phyloP scores from a whole-genome alignment of 2,888 invertebrate genomes.

The Lepas anatifera region DNA sequence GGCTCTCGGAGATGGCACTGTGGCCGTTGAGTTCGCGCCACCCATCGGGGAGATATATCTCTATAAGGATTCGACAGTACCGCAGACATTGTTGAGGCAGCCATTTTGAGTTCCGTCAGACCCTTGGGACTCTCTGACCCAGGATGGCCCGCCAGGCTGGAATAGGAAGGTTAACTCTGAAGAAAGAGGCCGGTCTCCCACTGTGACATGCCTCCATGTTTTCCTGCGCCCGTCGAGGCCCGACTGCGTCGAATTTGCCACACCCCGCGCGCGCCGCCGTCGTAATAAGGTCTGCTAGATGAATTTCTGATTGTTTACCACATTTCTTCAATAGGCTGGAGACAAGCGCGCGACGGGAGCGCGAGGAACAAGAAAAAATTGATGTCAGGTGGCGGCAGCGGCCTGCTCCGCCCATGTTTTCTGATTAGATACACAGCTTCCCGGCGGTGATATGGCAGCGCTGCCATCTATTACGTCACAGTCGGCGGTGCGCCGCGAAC shows the following conservation, averaged over 20 bases:
- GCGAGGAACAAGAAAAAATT: slow-evolving; percentile 1
- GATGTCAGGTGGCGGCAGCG: not conserved
- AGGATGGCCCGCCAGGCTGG: not conserved
- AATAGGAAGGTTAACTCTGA: no score
- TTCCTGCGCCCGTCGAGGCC: not conserved
- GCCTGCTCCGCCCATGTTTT: slow-evolving; percentile 4
- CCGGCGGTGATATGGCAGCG: not conserved
- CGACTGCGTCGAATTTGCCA: not conserved
- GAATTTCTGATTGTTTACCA: slow-evolving; percentile 10
- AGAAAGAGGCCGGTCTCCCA: not conserved
- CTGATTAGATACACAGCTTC: slow-evolving; percentile 9
- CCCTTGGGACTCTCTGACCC: not conserved
- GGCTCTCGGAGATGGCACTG: no score
- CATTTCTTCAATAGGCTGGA: slow-evolving; percentile 12
- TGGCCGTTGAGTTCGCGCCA: no score
- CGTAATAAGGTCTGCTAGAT: slow-evolving; percentile 6
- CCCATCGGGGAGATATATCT: no score
- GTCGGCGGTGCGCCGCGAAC: not conserved
- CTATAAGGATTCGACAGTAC: no score
- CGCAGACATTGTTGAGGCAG: no score
- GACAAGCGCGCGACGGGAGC: not conserved
- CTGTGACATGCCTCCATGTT: not conserved
- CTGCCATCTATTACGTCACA: not conserved
- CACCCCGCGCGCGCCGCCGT: not conserved
- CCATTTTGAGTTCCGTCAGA: not conserved